phyloP scores from a whole-genome alignment of 1,140 invertebrate genomes.

The Sycophila sp. region DNA sequence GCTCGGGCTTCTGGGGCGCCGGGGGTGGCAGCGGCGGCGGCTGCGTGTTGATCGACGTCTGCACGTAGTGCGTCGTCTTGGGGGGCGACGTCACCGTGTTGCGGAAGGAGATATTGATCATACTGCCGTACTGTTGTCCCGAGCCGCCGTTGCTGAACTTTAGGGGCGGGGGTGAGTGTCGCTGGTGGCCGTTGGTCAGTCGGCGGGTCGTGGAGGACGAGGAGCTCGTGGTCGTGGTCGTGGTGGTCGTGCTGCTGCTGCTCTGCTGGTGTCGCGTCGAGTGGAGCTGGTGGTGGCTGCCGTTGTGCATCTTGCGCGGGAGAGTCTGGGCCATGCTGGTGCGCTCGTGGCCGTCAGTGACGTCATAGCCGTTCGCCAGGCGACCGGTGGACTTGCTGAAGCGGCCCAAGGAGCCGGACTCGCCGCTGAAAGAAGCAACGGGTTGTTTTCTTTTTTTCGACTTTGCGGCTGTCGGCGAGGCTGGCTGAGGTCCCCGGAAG shows the following conservation, averaged over 20 bases:
- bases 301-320: constrained; percentile 73
- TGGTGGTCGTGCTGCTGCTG: neutral
- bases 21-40: constrained; percentile 67
- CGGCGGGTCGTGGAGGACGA: neutral
- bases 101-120: constrained; percentile 80
- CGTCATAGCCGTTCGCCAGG: constrained; percentile 68
- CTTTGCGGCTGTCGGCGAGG: too few species aligned
- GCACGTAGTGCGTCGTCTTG: constrained; percentile 42
- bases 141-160: constrained; percentile 18
- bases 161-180: constrained; percentile 38
- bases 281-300: constrained; percentile 26
- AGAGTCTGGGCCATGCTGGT: constrained; percentile 82
- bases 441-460: neutral
- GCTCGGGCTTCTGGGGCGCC: constrained; percentile 79
- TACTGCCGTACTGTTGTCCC: constrained; percentile 68
- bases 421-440: constrained; percentile 45
- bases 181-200: constrained; percentile 8
- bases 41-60: constrained; percentile 50
- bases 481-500: too few species aligned
- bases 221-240: constrained; percentile 50
- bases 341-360: constrained; percentile 63
- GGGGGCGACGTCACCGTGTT: constrained; percentile 69
- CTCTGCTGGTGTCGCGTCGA: constrained; percentile 12
- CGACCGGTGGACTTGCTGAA: constrained; percentile 82
- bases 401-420: constrained; percentile 72